Percentiles rank a stretch among this genome's conserved stretches.
Evolutionary conservation across 2,113 vertebrate species (phyloP).

Genomic region (Gasterosteus nipponicus): DNA sequence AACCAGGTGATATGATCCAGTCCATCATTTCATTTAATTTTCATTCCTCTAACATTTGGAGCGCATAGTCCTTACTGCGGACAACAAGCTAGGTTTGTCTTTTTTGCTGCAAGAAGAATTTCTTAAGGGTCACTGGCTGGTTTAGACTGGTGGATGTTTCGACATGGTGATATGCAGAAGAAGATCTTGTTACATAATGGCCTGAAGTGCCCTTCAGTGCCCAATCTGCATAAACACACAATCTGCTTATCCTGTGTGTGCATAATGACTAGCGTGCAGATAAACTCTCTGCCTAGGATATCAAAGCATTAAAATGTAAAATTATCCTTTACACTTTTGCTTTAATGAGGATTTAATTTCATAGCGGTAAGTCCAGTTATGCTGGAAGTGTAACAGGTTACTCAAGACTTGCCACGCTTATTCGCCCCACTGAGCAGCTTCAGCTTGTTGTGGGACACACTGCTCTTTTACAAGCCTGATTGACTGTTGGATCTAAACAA

Average conservation of each 20-base stretch:
- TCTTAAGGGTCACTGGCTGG: neutral
- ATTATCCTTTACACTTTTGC: neutral
- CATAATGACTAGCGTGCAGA: neutral
- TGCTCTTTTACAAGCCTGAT: neutral
- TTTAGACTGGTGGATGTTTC: neutral
- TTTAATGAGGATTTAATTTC: neutral
- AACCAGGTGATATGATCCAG: no score
- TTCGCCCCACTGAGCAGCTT: neutral
- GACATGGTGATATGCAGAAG: neutral
- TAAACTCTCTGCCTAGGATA: neutral
- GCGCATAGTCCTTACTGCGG: neutral
- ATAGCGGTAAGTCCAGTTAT: neutral
- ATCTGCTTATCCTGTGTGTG: neutral
- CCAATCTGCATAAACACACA: neutral
- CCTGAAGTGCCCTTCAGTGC: neutral
- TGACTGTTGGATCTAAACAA: neutral
- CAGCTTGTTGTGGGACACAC: neutral
- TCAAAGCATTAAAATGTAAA: neutral
- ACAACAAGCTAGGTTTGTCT: constrained; percentile 9
- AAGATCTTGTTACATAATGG: neutral
- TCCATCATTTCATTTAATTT: no score
- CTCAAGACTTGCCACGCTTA: neutral
- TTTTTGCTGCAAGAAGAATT: constrained; percentile 4
- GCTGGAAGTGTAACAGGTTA: constrained; percentile 1
- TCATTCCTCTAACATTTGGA: neutral